Evolutionary conservation across 2,797 vertebrate genomes (phyloP).

Genomic region (Acipenser transmontanus): DNA sequence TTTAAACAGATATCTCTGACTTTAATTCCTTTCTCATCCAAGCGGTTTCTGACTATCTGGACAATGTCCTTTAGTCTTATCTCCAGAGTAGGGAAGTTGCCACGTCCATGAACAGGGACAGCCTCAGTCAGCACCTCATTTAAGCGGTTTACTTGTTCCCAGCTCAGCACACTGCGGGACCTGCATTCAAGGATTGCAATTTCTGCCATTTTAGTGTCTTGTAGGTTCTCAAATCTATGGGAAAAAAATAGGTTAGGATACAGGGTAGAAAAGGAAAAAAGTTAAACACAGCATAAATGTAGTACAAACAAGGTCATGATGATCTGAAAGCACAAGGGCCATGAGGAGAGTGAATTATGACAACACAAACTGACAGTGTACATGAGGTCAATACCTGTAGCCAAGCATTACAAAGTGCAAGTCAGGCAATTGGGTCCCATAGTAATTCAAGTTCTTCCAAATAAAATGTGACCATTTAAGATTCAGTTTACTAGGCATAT

Average conservation of each 20-base stretch:
- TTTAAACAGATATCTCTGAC: slow-evolving; percentile 86
- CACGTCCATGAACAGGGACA: slow-evolving; percentile 84
- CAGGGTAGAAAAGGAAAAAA: not conserved
- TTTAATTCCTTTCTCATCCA: slow-evolving; percentile 71
- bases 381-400: too few relatives aligned
- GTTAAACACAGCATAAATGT: not conserved
- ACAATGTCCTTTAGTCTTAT: slow-evolving; percentile 88
- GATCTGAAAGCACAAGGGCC: too few relatives aligned
- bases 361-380: too few relatives aligned
- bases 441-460: too few relatives aligned
- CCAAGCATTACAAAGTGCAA: too few relatives aligned
- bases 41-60: slow-evolving; percentile 70
- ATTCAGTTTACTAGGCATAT: too few relatives aligned
- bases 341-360: too few relatives aligned
- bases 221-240: slow-evolving; percentile 13
- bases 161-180: slow-evolving; percentile 75
- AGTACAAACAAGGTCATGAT: not conserved
- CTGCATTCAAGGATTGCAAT: slow-evolving; percentile 46
- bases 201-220: slow-evolving; percentile 59
- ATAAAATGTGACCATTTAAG: too few relatives aligned
- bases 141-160: slow-evolving; percentile 89
- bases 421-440: too few relatives aligned
- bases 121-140: slow-evolving; percentile 82
- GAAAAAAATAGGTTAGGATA: not conserved
- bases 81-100: slow-evolving; percentile 91